Evolutionary conservation across 1,140 invertebrate species (phyloP).

Genomic region (Melanaphis sacchari): DNA sequence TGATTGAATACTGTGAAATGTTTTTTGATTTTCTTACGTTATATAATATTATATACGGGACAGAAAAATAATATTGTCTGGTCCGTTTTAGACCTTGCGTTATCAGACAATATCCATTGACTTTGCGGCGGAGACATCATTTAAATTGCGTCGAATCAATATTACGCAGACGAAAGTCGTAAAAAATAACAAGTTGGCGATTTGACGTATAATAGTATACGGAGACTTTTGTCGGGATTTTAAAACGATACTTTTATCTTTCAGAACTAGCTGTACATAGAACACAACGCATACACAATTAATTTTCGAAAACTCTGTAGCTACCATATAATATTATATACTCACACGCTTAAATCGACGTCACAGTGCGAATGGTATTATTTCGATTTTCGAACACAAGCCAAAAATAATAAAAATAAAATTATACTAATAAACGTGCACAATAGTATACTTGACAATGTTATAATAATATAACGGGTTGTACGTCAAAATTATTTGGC

Average conservation of each 20-base stretch:
- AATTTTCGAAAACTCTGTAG: neutral
- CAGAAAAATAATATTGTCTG: neutral
- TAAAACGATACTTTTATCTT: neutral
- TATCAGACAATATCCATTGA: neutral
- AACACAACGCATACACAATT: neutral
- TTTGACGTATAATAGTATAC: neutral
- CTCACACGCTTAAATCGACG: neutral
- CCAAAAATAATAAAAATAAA: neutral
- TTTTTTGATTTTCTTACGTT: neutral
- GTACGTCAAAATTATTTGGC: too few relatives aligned
- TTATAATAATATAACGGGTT: neutral
- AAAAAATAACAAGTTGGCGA: slow-evolving; percentile 6
- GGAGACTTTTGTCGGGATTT: neutral
- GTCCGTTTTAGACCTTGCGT: neutral
- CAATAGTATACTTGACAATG: too few relatives aligned
- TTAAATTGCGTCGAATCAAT: neutral
- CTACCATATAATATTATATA: neutral
- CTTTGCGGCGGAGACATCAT: neutral
- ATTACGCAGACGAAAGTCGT: slow-evolving; percentile 17
- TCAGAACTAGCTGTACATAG: neutral
- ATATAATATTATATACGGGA: neutral
- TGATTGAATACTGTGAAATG: neutral
- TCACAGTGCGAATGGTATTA: neutral
- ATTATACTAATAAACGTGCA: neutral
- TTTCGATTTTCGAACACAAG: neutral